A percentile compares a stretch with the other conserved stretches of the same genome.
Evolutionary conservation across 1,140 invertebrate genomes (phyloP).

Genomic region (Drosophila navojoa): DNA sequence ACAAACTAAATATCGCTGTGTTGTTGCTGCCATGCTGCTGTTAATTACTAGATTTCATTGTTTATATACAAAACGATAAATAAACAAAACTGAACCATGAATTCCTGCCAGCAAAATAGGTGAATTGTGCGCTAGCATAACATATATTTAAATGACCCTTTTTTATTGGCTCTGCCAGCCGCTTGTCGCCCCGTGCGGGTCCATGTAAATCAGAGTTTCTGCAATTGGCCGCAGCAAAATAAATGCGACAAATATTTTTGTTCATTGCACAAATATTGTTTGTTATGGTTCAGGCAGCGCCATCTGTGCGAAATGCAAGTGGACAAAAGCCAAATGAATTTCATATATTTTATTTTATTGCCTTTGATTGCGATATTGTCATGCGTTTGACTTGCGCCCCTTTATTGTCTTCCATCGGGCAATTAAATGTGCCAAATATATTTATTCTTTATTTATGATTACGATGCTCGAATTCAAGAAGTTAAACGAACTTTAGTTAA

Average conservation of each 20-base stretch:
- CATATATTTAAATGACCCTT: slow-evolving; percentile 47
- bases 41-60: slow-evolving; percentile 57
- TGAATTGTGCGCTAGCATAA: slow-evolving; percentile 46
- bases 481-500: no score
- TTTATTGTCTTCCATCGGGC: slow-evolving; percentile 27
- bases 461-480: no score
- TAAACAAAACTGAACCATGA: slow-evolving; percentile 47
- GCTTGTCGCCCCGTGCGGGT: not conserved
- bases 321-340: slow-evolving; percentile 57
- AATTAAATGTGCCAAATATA: slow-evolving; percentile 5
- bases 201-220: slow-evolving; percentile 49
- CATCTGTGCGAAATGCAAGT: slow-evolving; percentile 32
- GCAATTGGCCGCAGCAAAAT: slow-evolving; percentile 44
- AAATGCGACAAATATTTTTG: slow-evolving; percentile 42
- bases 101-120: slow-evolving; percentile 24
- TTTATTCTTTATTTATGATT: slow-evolving; percentile 1
- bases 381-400: slow-evolving; percentile 42
- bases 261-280: slow-evolving; percentile 40
- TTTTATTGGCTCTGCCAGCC: slow-evolving; percentile 27
- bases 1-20: slow-evolving; percentile 29
- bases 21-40: slow-evolving; percentile 39
- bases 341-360: slow-evolving; percentile 57
- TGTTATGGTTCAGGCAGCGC: slow-evolving; percentile 30
- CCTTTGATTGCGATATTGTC: slow-evolving; percentile 63
- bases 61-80: slow-evolving; percentile 53